phyloP scores from a whole-genome alignment of 2,888 invertebrate genomes.

The Eupithecia centaureata region DNA sequence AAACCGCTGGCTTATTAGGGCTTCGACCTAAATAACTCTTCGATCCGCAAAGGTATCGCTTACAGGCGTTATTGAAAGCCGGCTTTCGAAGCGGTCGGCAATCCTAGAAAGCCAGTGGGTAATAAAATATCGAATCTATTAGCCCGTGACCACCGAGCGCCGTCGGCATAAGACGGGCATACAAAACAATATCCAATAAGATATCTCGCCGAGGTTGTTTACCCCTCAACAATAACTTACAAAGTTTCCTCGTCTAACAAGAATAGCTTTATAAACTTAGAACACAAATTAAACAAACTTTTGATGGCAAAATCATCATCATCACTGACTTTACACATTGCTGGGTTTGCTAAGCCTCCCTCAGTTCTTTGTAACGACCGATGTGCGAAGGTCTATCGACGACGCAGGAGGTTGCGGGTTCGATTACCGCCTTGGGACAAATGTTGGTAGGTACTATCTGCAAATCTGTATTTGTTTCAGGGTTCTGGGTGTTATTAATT shows the following conservation, averaged over 20 bases:
- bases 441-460: too few species aligned
- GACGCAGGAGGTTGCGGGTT: too few species aligned
- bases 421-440: too few species aligned
- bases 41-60: constrained; percentile 46
- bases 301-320: background rate
- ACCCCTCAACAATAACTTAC: background rate
- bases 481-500: too few species aligned
- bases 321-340: background rate
- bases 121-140: constrained; percentile 63
- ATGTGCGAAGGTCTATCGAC: too few species aligned
- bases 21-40: constrained; percentile 5
- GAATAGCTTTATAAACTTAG: background rate
- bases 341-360: background rate
- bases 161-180: constrained; percentile 14
- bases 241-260: constrained; percentile 1
- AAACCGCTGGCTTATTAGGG: constrained; percentile 15
- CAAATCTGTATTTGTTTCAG: too few species aligned
- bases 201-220: constrained; percentile 18
- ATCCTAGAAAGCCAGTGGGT: constrained; percentile 66
- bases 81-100: constrained; percentile 61
- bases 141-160: constrained; percentile 55
- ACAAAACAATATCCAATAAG: constrained; percentile 19
- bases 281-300: background rate
- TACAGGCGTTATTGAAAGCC: constrained; percentile 42
- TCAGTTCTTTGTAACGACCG: too few species aligned